Percentiles rank a stretch among this genome's conserved stretches.
Evolutionary conservation across 1,140 invertebrate genomes (phyloP).

Genomic region (Charaxes varanes): DNA sequence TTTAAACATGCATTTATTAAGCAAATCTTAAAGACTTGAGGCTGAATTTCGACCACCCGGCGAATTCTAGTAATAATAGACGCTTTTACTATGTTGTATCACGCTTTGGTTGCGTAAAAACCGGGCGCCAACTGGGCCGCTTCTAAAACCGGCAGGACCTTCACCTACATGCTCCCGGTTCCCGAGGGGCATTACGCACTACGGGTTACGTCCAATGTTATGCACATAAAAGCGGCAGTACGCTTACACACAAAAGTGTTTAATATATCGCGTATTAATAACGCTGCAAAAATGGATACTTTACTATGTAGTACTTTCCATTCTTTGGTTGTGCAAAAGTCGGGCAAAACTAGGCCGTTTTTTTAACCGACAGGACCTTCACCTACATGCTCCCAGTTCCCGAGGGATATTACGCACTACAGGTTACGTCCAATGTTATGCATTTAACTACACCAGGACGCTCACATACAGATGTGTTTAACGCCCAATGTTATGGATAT

Average conservation of each 20-base stretch:
- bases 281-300: too few relatives aligned
- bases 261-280: too few relatives aligned
- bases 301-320: conserved; percentile 1
- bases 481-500: too few relatives aligned
- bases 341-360: conserved; percentile 37
- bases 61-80: not conserved
- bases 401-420: conserved; percentile 32
- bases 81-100: conserved; percentile 1
- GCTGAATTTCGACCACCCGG: too few relatives aligned
- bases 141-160: conserved; percentile 64
- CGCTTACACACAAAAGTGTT: not conserved
- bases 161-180: conserved; percentile 49
- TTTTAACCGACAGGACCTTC: conserved; percentile 67
- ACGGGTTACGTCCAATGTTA: conserved; percentile 7
- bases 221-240: not conserved
- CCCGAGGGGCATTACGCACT: conserved; percentile 38
- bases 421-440: conserved; percentile 7
- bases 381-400: conserved; percentile 48
- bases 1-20: too few relatives aligned
- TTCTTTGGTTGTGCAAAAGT: conserved; percentile 10
- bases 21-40: too few relatives aligned
- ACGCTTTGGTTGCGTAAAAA: conserved; percentile 9
- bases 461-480: too few relatives aligned
- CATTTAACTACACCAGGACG: not conserved
- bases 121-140: conserved; percentile 37